These are phyloP conservation scores for Coremacera marginata DNA, from an alignment of 2,888 invertebrate species.

Conservation along the genomic window DNA sequence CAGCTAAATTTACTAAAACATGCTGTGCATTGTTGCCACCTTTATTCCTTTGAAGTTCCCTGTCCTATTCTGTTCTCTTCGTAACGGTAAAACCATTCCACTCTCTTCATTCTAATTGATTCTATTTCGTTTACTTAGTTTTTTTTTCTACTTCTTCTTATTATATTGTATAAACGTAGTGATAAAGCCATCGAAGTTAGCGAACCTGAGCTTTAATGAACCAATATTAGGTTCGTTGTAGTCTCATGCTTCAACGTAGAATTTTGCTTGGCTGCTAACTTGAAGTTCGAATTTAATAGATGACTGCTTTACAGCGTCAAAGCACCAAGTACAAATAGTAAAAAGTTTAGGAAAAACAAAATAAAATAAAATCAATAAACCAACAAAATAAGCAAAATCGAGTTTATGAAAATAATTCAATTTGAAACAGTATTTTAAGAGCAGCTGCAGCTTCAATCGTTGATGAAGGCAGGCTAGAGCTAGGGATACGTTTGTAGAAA, in stretches of 20 bases:
- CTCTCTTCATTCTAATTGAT: too few relatives aligned
- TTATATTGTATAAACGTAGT: too few relatives aligned
- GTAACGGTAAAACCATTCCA: too few relatives aligned
- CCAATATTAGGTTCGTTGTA: neutral
- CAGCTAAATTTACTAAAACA: too few relatives aligned
- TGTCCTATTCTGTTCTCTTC: too few relatives aligned
- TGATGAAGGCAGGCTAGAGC: neutral
- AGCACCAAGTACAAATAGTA: neutral
- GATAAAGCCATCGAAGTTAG: neutral
- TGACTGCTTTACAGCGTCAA: neutral
- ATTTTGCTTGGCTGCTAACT: neutral
- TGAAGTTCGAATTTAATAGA: neutral
- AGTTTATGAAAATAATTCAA: slow-evolving; percentile 41
- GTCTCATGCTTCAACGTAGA: neutral
- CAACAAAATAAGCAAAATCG: slow-evolving; percentile 38
- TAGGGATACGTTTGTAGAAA: neutral
- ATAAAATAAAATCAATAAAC: slow-evolving; percentile 37
- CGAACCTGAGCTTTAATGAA: neutral
- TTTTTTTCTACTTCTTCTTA: too few relatives aligned
- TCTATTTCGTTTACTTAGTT: too few relatives aligned
- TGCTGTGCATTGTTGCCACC: too few relatives aligned
- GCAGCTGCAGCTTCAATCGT: slow-evolving; percentile 9
- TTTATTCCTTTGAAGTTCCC: too few relatives aligned
- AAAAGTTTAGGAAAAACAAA: neutral
- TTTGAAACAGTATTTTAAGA: slow-evolving; percentile 40